Evolutionary conservation across 1,140 invertebrate species (phyloP).

Genomic region (Phenacoccus solenopsis): DNA sequence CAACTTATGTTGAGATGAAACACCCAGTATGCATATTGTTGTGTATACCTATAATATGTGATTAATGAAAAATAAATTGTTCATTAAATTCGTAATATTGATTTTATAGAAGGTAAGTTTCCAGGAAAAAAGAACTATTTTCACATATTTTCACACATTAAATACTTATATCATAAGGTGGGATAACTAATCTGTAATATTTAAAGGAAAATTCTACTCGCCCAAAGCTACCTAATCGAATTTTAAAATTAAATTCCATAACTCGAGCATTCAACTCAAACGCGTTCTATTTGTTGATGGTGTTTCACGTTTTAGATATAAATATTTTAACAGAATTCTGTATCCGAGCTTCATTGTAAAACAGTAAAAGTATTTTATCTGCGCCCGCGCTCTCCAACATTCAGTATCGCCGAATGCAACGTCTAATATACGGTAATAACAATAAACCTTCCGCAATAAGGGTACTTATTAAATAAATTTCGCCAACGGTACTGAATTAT

Average conservation of each 20-base stretch:
- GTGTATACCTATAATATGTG: no score
- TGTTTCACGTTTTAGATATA: no score
- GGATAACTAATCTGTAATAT: no score
- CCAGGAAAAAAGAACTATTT: no score
- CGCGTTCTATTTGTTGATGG: background rate
- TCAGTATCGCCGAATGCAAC: background rate
- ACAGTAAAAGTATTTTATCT: background rate
- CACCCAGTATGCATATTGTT: no score
- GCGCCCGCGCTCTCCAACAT: background rate
- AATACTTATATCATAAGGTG: no score
- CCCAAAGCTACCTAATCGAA: background rate
- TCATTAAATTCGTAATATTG: no score
- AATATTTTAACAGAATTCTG: background rate
- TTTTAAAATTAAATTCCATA: background rate
- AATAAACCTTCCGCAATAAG: conserved; percentile 1
- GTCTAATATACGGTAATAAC: background rate
- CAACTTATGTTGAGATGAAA: no score
- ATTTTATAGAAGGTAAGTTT: no score
- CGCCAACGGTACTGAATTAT: background rate
- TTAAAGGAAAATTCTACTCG: no score
- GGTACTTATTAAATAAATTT: conserved; percentile 3
- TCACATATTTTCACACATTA: no score
- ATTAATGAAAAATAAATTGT: no score
- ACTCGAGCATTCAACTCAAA: background rate
- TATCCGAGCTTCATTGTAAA: background rate